Evolutionary conservation across 64 coral and sea anemone genomes (phyloP).

Genomic region (Hydrozoanthus tunicans): DNA sequence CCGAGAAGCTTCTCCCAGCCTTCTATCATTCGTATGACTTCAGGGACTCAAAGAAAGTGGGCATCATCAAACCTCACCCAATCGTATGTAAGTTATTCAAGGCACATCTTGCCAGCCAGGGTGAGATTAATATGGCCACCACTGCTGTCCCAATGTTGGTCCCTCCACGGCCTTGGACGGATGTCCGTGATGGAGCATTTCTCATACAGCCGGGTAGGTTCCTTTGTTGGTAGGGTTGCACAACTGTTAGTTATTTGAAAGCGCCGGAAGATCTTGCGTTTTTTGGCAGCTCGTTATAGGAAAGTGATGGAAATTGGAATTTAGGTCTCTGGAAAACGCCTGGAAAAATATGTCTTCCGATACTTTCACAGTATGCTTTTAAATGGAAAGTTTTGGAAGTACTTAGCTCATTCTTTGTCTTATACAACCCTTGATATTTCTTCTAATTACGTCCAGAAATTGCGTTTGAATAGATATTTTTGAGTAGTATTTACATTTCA

Average conservation of each 20-base stretch:
- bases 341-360: too few species aligned
- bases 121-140: constrained; percentile 93
- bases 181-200: constrained; percentile 87
- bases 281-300: too few species aligned
- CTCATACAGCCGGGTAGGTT: constrained; percentile 86
- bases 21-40: constrained; percentile 98
- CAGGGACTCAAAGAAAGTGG: constrained; percentile 79
- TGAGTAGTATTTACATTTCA: too few species aligned
- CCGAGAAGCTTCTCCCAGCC: constrained; percentile 81
- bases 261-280: not conserved
- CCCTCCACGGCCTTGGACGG: constrained; percentile 88
- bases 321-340: too few species aligned
- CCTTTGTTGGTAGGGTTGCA: not conserved
- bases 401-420: too few species aligned
- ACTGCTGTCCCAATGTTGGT: constrained; percentile 95
- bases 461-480: too few species aligned
- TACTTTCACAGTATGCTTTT: too few species aligned
- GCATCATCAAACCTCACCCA: constrained; percentile 90
- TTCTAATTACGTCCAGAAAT: too few species aligned
- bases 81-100: constrained; percentile 93
- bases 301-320: too few species aligned
- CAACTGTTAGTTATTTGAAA: not conserved
- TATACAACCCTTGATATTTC: too few species aligned
- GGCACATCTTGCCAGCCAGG: constrained; percentile 81
- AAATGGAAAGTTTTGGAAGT: too few species aligned